Base-by-base conservation (phyloP, 30 jellyfish, hydroid and myxozoan species). In the Cassiopea andromeda region DNA sequence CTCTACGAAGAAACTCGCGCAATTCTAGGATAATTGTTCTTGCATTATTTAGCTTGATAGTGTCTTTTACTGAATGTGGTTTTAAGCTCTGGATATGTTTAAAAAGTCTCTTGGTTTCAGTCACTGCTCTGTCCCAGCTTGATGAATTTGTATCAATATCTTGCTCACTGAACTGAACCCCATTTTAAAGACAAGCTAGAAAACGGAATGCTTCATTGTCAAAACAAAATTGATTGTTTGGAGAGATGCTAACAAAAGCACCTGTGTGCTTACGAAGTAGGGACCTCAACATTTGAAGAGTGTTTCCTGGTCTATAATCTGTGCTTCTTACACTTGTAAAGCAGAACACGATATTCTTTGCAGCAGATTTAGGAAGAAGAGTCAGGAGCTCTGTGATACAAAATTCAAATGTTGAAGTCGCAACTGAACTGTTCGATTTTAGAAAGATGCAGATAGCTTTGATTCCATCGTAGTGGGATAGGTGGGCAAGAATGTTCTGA, bases 151-250 rank as follows among this genome's bases (percentile, higher is more conserved):
- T 83, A 15, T 72, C 84, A 9, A 90, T 90, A 70, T 90, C 97
- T 66, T 82, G 73, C 54, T 82, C 61, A 48, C 71, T 66, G 66
- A 90, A 90, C 1, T 60, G 60, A 2, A 90, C 57, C 1, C 78
- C 85, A 67, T 90, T 90, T 60, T 58, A 73, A 79, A 90, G 61
- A 44, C 97, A 90, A 16, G 97, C 89, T 50, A 90, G 93, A 73
- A 90, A 90, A 13, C 97, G 85, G 64, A 90, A 90, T 16, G 97
- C 78, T 73, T 90, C 97, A 77, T 90, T 90, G 85, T 90, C 97
- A 67, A 90, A 90, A 60, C 97, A 90, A 75, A 90, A 90, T 45
- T 38, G 92, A 64, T 90, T 90, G 48, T 12, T 57, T 0, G 92
- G 85, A 18, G 93, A 1, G 1, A 90, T 73, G 16, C 90, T 73